phyloP scores from a whole-genome alignment of 2,797 vertebrate genomes.

The Echiichthys vipera region DNA sequence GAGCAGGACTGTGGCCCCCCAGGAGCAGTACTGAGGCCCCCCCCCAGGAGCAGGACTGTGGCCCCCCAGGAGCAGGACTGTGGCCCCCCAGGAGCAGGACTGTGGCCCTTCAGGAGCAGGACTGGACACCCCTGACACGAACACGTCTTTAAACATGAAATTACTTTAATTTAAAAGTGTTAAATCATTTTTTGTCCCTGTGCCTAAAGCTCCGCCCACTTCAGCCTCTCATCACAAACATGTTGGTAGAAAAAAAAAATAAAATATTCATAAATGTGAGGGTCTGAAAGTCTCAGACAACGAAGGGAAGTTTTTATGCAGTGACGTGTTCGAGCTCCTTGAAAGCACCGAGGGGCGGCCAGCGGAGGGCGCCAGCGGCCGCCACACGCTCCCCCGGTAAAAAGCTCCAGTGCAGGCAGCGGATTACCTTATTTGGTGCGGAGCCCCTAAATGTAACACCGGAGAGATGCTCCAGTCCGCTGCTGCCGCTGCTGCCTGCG shows the following conservation, averaged over 20 bases:
- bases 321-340: neutral
- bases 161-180: neutral
- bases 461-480: constrained; percentile 43
- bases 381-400: constrained; percentile 12
- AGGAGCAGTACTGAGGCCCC: no score
- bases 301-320: neutral
- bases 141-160: neutral
- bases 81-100: no score
- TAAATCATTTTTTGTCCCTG: neutral
- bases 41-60: no score
- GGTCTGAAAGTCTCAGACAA: neutral
- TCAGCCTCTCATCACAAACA: neutral
- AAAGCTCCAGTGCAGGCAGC: constrained; percentile 30
- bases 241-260: neutral
- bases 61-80: no score
- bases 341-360: neutral
- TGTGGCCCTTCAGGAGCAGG: no score
- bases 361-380: constrained; percentile 76
- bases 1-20: no score
- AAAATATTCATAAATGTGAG: neutral
- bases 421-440: constrained; percentile 87
- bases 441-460: constrained; percentile 73
- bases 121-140: no score
- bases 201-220: no score
- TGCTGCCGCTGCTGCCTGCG: constrained; percentile 18